These are phyloP conservation scores for Caenorhabditis sp. DNA, from an alignment of 2,888 invertebrate species.

Conservation along the genomic window DNA sequence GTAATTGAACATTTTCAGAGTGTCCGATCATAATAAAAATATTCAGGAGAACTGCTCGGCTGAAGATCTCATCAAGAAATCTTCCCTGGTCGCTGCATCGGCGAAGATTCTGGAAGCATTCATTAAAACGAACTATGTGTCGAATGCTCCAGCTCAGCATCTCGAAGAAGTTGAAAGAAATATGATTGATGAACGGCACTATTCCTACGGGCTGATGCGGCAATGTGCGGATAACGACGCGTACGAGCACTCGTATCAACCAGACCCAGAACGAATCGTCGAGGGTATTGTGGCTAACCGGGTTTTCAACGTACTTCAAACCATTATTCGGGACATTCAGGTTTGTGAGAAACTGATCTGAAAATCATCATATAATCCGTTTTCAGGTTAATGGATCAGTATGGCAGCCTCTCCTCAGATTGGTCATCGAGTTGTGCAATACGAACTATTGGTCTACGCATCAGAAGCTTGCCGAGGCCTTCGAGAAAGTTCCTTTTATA, in stretches of 20 bases:
- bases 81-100: conserved; percentile 25
- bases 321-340: conserved; percentile 40
- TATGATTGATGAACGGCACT: conserved; percentile 45
- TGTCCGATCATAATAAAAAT: not conserved
- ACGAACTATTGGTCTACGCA: conserved; percentile 75
- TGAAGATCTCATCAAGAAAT: conserved; percentile 42
- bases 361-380: not conserved
- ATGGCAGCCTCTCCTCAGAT: conserved; percentile 71
- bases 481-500: conserved; percentile 65
- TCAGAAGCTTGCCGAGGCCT: conserved; percentile 59
- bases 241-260: conserved; percentile 42
- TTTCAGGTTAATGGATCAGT: conserved; percentile 56
- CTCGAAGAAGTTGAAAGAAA: conserved; percentile 45
- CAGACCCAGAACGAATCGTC: conserved; percentile 70
- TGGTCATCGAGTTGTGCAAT: conserved; percentile 71
- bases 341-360: not conserved
- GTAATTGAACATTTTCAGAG: not conserved
- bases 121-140: conserved; percentile 51
- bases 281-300: conserved; percentile 68
- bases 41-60: conserved; percentile 16
- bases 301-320: conserved; percentile 42
- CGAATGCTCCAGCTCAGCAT: conserved; percentile 38
- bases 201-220: conserved; percentile 35
- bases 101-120: conserved; percentile 46
- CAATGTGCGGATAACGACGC: conserved; percentile 29